Evolutionary conservation across 2,888 invertebrate species (phyloP), one percentile per base, ranked within the genome.

Genomic region (Alitta virens): DNA sequence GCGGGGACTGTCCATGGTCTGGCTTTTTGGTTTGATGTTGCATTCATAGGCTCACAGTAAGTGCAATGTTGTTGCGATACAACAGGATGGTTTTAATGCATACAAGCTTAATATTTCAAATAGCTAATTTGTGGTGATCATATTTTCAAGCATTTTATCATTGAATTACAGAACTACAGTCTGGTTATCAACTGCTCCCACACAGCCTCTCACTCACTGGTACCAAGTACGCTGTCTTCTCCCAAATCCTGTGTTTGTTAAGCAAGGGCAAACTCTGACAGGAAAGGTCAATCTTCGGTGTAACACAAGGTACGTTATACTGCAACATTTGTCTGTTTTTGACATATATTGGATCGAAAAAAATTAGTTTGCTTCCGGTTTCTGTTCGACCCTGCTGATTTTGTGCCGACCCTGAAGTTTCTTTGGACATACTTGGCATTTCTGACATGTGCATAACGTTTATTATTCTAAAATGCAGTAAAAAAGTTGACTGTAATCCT

Each of bases 1-100:
- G 91, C 95, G 0, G 96, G 95, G 26, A 92, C 94, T 56, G 91
- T 97, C 71, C 98, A 99, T 77, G 98, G 98, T 1, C 85, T 99
- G 68, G 98, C 98, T 21, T 98, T 99, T 85, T 99, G 99, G 98
- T 99, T 99, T 82, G 97, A 99, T 84, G 97, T 98, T 25, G 90
- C 96, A 69, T 98, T 99, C 84, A 89, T 91, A 63, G 97, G 98
- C 42, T 72, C 77, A 56, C 76, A 74, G 83, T 84, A 73, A 76
- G 79, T 73, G 14, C 23, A 42, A 12, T n/a, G 21, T 40, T 40
- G 40, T 40, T 9, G 40, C 40, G 12, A 40, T 40, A 40, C 16
- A 40, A 40, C 40, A 40, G 9, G 9, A 40, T 40, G 16, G 9
- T 16, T 40, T n/a, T n/a, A n/a, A n/a, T n/a, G n/a, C n/a, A n/a